These are phyloP conservation scores for Eulemur albifrons DNA, from an alignment of 2,797 vertebrate genomes.

Conservation along the genomic window DNA sequence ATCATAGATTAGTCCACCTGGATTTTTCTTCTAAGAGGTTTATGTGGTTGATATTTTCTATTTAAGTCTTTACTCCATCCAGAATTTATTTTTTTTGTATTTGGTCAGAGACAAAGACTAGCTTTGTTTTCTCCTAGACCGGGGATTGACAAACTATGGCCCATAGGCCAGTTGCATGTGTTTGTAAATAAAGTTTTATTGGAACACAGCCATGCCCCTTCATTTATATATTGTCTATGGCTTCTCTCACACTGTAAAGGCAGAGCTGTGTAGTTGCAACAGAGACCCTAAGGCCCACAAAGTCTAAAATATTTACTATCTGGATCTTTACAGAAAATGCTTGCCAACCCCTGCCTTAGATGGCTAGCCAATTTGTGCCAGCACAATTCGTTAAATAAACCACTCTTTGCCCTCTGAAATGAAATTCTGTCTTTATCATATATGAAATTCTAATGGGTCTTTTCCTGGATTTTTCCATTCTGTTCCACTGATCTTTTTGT, in stretches of 20 bases:
- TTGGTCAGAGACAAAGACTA: not conserved
- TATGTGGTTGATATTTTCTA: slow-evolving; percentile 30
- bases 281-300: not conserved
- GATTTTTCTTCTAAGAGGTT: slow-evolving; percentile 43
- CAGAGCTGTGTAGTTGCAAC: not conserved
- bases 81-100: slow-evolving; percentile 9
- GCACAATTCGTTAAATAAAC: slow-evolving; percentile 8
- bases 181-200: slow-evolving; percentile 64
- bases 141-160: not conserved
- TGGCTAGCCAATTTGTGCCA: not conserved
- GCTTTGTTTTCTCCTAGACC: slow-evolving; percentile 16
- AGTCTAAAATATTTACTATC: not conserved
- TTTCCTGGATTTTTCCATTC: slow-evolving; percentile 19
- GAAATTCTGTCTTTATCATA: slow-evolving; percentile 9
- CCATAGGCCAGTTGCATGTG: not conserved
- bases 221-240: not conserved
- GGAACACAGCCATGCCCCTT: not conserved
- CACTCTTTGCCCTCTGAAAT: not conserved
- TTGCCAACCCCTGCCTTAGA: not conserved
- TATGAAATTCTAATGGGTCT: slow-evolving; percentile 15
- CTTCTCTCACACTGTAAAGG: not conserved
- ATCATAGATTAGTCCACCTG: not conserved
- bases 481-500: not conserved
- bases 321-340: not conserved
- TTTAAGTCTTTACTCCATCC: not conserved